Base-by-base conservation (phyloP, 1,140 invertebrate genomes). In the Musca domestica region DNA sequence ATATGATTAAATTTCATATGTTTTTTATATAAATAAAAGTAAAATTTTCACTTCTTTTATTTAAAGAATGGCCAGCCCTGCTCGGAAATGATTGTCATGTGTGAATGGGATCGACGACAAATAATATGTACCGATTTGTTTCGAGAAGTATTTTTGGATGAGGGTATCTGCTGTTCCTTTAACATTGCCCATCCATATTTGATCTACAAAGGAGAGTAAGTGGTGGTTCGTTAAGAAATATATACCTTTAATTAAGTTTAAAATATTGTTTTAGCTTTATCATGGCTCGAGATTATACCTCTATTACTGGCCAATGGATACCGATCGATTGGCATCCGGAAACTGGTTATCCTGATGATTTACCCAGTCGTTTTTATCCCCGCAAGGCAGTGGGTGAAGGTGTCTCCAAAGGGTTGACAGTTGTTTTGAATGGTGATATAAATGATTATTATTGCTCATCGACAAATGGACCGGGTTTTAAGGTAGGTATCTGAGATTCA, bases 371-470 rank as follows among this genome's bases (percentile, higher is more conserved):
- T 68, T 84, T 82, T 9, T 85, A 89, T 74, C 90, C 90, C 0
- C 88, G 87, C 82, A 83, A 86, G 72, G 84, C 88, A 1, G 74
- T 80, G 73, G 77, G 77, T 56, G 84, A 87, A 52, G 91, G 91
- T 22, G 84, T 85, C 12, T 84, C 85, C 69, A 85, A 90, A 46
- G 91, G 91, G 2, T 76, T 93, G n/a, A 88, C 87, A 20, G 74
- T 93, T 15, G 83, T 90, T 1, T 76, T 92, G 6, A 89, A 93
- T 76, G 89, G 88, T 1, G 85, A 91, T 63, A 68, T 88, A 0
- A 83, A 87, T 14, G 87, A 92, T 72, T 93, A 93, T 76, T 91
- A 88, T 76, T 93, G 91, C 70, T 90, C 90, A 3, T 90, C 90
- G 0, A 91, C 90, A 1, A 88, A 87, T 71, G 91, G 91, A 66